Evolutionary conservation across 2,113 vertebrate genomes (phyloP), one percentile per base, ranked within the genome.

Genomic region (Condylura cristata): DNA sequence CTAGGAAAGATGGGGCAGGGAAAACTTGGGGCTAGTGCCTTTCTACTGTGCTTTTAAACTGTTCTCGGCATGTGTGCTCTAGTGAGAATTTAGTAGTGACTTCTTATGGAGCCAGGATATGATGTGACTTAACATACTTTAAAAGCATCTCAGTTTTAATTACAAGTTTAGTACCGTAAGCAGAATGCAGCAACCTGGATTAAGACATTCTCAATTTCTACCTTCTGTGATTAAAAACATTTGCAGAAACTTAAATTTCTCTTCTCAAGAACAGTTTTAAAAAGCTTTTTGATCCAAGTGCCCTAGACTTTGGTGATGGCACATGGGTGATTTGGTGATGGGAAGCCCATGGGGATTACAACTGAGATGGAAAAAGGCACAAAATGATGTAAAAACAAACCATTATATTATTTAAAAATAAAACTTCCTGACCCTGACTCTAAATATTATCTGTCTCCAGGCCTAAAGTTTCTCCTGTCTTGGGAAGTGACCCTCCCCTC

Each of bases 201-300:
- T 81, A 93, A 72, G 41, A 13, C n/a, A 63, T n/a, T 92, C 78
- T 92, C n/a, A 56, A 1, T 95, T 92, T 94, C 79, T 8, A 26
- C 74, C 28, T 75, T 93, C 41, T 86, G 63, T 93, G 61, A 93
- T 72, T 90, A 89, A 90, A 94, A 95, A 66, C 41, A 76, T 79
- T 88, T 91, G n/a, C 28, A 74, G 16, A 84, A 89, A 86, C 28
- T 80, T 95, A 80, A 78, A 70, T 74, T 96, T n/a, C n/a, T 89
- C 16, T 83, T 72, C 70, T 89, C 32, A 58, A 9, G 44, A 91
- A 87, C 90, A 84, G 60, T 30, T 91, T n/a, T 80, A 91, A 39
- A 16, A 96, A 51, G 9, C 61, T 90, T 84, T n/a, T n/a, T n/a
- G n/a, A n/a, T n/a, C n/a, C n/a, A n/a, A n/a, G n/a, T n/a, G n/a